Conservation (phyloP, 2,888 invertebrate species). For the Drosophila meridiana region DNA sequence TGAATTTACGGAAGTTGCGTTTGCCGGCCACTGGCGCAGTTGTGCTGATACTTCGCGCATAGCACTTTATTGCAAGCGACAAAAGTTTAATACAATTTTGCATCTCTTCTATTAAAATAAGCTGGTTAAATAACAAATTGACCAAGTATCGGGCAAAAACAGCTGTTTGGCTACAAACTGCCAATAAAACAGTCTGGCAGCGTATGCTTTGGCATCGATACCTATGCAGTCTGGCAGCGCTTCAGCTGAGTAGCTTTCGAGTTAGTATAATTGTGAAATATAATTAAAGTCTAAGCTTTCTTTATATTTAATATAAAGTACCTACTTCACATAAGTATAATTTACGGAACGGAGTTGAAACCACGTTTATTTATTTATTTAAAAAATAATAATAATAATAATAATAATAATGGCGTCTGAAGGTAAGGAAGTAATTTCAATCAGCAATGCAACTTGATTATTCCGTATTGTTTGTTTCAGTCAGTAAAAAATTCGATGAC, state of each 20-base stretch:
- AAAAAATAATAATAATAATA: not conserved
- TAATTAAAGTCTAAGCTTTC: constrained; percentile 24
- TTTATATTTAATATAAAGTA: constrained; percentile 1
- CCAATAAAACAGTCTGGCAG: constrained; percentile 20
- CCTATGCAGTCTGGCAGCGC: not conserved
- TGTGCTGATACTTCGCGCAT: constrained; percentile 85
- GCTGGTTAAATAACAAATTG: constrained; percentile 69
- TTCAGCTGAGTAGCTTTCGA: not conserved
- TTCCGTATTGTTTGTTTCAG: constrained; percentile 12
- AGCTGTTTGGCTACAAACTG: constrained; percentile 43
- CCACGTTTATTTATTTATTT: not conserved
- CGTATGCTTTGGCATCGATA: constrained; percentile 18
- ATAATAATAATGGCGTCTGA: constrained; percentile 22
- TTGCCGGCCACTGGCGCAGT: constrained; percentile 87
- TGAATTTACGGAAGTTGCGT: constrained; percentile 93
- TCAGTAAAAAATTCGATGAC: constrained; percentile 41
- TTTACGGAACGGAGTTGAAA: not conserved
- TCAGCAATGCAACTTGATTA: not conserved
- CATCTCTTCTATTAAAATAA: constrained; percentile 47
- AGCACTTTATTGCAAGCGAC: constrained; percentile 52
- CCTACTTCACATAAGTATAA: not conserved
- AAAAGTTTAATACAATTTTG: constrained; percentile 66
- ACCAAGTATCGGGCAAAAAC: constrained; percentile 16
- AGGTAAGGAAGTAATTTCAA: constrained; percentile 20
- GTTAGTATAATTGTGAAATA: constrained; percentile 33